Base-by-base conservation (phyloP, 2,113 vertebrate species). In the Rhegmatorhina hoffmannsi region DNA sequence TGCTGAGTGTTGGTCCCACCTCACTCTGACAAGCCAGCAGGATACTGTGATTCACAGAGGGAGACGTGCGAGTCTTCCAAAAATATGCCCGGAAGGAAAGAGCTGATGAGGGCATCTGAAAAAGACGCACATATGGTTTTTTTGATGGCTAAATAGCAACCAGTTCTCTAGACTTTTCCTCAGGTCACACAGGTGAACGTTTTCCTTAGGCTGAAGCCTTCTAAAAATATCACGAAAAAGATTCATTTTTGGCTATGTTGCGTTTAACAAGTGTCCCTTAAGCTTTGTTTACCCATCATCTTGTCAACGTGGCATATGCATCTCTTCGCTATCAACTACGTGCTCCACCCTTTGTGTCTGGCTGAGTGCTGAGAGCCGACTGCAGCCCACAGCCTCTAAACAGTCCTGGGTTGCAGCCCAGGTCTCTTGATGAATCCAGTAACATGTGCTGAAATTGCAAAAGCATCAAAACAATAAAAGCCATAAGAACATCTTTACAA, bases 401-500 rank as follows among this genome's bases (percentile, higher is more conserved):
- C 58, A 29, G 7, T 23, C 31, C 19, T 16, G 46, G 95, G 93
- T 81, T 81, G 12, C 58, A 60, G 76, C 68, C 82, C 7, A 25
- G 86, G 91, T 62, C 93, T 84, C 86, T 17, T 43, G 55, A 88
- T 15, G 62, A 74, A 84, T 74, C 97, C 86, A 90, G 85, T 44
- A 72, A 92, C 75, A 64, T 77, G 79, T 77, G 62, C 84, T 81
- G 84, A 90, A 94, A 96, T 88, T 46, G 87, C 91, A 87, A 82
- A 95, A 95, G 91, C 80, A 96, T 92, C 84, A 88, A 95, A 97
- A 97, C 94, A 96, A 96, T 62, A 89, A 92, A 97, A 97, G 94
- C 74, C 95, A 73, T 89, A 94, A 94, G 94, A 92, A 96, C 86
- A 92, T 94, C 96, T 97, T 97, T 97, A 97, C 97, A 97, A 98